Evolutionary conservation across 2,797 vertebrate species (phyloP).

Genomic region (Eupleurogrammus muticus): DNA sequence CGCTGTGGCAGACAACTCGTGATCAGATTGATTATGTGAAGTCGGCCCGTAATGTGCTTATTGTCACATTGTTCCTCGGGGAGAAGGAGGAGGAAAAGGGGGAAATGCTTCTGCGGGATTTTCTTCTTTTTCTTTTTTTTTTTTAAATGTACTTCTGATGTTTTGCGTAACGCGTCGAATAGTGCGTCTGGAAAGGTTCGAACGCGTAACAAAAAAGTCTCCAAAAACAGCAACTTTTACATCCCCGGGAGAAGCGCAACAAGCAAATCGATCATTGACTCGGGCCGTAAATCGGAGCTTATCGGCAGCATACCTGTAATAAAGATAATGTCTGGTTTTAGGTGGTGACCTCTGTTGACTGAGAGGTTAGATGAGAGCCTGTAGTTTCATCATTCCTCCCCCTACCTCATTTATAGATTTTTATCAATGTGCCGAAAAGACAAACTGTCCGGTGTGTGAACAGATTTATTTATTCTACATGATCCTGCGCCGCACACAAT

Average conservation of each 20-base stretch:
- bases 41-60: constrained; percentile 48
- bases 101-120: not conserved
- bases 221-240: constrained; percentile 66
- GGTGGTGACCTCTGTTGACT: constrained; percentile 64
- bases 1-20: constrained; percentile 70
- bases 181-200: constrained; percentile 37
- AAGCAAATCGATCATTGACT: constrained; percentile 62
- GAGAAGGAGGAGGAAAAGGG: constrained; percentile 8
- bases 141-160: constrained; percentile 47
- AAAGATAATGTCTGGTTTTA: constrained; percentile 68
- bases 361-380: constrained; percentile 41
- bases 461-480: constrained; percentile 31
- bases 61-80: constrained; percentile 52
- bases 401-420: constrained; percentile 36
- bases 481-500: constrained; percentile 29
- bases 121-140: not conserved
- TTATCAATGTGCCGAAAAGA: constrained; percentile 40
- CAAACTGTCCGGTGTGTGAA: constrained; percentile 30
- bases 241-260: constrained; percentile 57
- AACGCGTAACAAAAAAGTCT: constrained; percentile 31
- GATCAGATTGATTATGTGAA: constrained; percentile 69
- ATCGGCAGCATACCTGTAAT: constrained; percentile 70
- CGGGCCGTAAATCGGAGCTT: constrained; percentile 65
- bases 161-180: constrained; percentile 56
- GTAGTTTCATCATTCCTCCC: constrained; percentile 46